These are phyloP conservation scores for Hypsibius dujardini DNA, from an alignment of 1,140 invertebrate species.

Conservation along the genomic window DNA sequence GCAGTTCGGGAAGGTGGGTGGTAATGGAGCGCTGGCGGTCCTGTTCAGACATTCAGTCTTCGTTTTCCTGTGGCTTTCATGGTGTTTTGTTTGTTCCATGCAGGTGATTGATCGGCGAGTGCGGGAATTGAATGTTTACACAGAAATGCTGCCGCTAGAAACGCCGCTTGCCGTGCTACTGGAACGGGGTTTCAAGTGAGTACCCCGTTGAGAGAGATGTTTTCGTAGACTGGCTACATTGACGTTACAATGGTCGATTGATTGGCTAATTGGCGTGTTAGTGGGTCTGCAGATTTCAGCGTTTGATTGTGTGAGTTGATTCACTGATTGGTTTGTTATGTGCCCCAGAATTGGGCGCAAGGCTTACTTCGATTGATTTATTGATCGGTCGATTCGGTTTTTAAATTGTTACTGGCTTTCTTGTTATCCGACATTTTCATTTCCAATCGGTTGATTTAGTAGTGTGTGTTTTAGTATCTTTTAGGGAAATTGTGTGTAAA, in stretches of 20 bases:
- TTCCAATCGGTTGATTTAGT: no score
- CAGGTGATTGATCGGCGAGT: slow-evolving; percentile 50
- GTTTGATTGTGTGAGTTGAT: no score
- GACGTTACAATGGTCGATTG: no score
- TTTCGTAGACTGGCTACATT: no score
- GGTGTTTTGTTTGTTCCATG: slow-evolving; percentile 19
- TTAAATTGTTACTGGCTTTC: not conserved
- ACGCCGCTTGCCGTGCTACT: slow-evolving; percentile 71
- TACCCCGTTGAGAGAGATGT: slow-evolving; percentile 9
- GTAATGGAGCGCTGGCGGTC: not conserved
- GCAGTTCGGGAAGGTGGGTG: slow-evolving; percentile 82
- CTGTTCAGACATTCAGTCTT: not conserved
- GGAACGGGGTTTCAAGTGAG: slow-evolving; percentile 63
- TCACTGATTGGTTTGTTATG: no score
- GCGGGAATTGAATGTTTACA: slow-evolving; percentile 75
- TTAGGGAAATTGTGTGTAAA: no score
- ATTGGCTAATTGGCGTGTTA: no score
- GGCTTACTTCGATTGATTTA: not conserved
- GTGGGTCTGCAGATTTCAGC: no score
- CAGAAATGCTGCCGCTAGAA: slow-evolving; percentile 78
- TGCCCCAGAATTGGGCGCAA: no score
- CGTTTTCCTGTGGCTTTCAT: not conserved
- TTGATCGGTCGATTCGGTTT: not conserved
- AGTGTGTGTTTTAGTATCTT: no score
- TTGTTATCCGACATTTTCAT: no score